Evolutionary conservation across 2,888 invertebrate species (phyloP), one percentile per base, ranked within the genome.

Genomic region (Ditula angustiorana): DNA sequence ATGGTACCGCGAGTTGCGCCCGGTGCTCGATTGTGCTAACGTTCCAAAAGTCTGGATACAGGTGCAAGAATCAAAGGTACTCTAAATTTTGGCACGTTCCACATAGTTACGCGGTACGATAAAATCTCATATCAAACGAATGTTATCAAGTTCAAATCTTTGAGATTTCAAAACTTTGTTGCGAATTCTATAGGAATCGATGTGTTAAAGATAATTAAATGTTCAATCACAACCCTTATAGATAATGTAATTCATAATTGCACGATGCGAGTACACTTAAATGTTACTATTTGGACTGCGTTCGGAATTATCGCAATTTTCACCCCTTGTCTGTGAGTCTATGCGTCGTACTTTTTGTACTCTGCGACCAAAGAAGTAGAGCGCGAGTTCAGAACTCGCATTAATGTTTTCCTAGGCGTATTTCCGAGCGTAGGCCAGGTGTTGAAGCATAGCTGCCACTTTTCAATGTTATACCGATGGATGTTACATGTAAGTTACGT

Each of bases 171-270:
- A 55, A 65, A 58, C 64, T 66, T 67, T 68, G 68, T 66, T 66
- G 67, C 59, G 67, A 67, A 72, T 70, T 69, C 69, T 65, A 61
- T 67, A 50, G 64, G 68, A 71, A 70, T 73, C 71, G 58, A 74
- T 73, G 74, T 72, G 53, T 78, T 69, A 67, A 69, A 70, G 73
- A 71, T 79, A 78, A 80, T 80, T 86, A 68, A 82, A 83, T 83
- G 85, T 86, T 85, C 81, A 83, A 82, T 87, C 88, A 81, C 81
- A 80, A 83, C 79, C 84, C 81, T 83, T 81, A 79, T 82, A 78
- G 78, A 75, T 90, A 90, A 91, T 90, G 90, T 92, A 91, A 90
- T 83, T 78, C 80, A 80, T 85, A 82, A 83, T 62, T 90, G 90
- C 92, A 89, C 91, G 63, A 82, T 79, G 82, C 83, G 77, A 90